Base-by-base conservation (phyloP, 92 coral and sea anemone species). In the Phenganax marumi region DNA sequence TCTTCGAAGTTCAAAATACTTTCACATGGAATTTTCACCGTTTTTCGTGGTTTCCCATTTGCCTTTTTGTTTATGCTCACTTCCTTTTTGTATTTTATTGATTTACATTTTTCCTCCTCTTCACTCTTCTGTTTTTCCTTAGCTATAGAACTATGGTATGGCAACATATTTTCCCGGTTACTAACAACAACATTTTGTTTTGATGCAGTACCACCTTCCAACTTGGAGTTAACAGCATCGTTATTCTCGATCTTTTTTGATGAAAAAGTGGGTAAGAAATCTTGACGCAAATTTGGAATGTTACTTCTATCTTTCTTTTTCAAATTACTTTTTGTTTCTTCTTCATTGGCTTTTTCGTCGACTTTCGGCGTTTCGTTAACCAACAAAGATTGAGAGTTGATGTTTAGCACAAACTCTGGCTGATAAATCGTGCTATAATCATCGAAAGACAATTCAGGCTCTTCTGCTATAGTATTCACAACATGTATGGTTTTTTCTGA, bases 361-460 rank as follows among this genome's bases (percentile, higher is more conserved):
- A 18, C 6, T 58, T 26, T 26, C 12, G 81, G 50, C 13, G 58
- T 54, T 55, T 76, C 21, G 55, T 24, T 76, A 3, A 25, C 68
- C 81, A 76, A 0, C 43, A 33, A 56, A 46, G 72, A 23, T 49
- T 63, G 58, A 11, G 71, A 63, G 65, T 47, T 61, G 12, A 78
- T 50, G 10, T 78, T 62, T 23, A 78, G 60, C 52, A 78, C 26
- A 50, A 78, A 78, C 83, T 78, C 83, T 4, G 83, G 83, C 49
- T 78, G 73, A 12, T 78, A 78, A 78, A 78, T 78, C 19, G 83
- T 56, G 33, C 83, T 78, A 50, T 78, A 78, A 49, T 78, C 22
- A 78, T 78, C 83, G 16, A 78, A 78, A 8, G 83, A 78, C 51
- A 78, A 63, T 22, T 78, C 83, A n/a, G 73, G 71, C 12, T 61